Evolutionary conservation across 2,113 vertebrate genomes (phyloP), one percentile per base, ranked within the genome.

Genomic region (Tinamus guttatus): DNA sequence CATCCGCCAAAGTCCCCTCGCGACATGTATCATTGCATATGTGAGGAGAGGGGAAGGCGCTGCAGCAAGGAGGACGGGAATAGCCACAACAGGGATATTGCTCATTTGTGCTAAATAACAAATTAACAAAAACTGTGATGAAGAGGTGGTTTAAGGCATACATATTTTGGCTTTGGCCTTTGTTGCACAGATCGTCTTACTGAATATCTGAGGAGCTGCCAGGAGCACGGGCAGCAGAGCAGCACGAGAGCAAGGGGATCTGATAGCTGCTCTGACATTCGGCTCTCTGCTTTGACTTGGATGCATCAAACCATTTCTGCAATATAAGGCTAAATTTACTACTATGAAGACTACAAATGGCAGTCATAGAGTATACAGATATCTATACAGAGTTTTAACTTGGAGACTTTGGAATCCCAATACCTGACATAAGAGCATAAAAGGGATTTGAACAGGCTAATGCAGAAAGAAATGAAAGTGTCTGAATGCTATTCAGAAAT

Each of bases 1-100:
- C 20, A 1, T 3, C 34, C n/a, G 45, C 3, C 0, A 24, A 24
- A 56, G 45, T n/a, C 34, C 4, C 3, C 1, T 19, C 5, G 2
- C 54, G 19, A 2, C 34, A 6, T 12, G 47, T 14, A 32, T 30
- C 16, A 45, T 15, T 52, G 30, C 0, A 0, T 5, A 4, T 41
- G 30, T 16, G 30, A n/a, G 41, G 38, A 21, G 47, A 51, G 36
- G 7, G 17, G n/a, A 17, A 11, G 34, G 17, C 74, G n/a, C 20
- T 19, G 79, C 25, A 52, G 63, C 7, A 3, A 2, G 32, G 56
- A 36, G 11, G 30, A 28, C 0, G 4, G 60, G 51, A n/a, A 11
- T 12, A 70, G 52, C 6, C 73, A 40, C 54, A 7, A 3, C 28
- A 9, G 8, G 22, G 21, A 3, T 36, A 16, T 43, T 13, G 17